These are phyloP conservation scores for Germaria angustata DNA, from an alignment of 2,888 invertebrate genomes.

Conservation along the genomic window DNA sequence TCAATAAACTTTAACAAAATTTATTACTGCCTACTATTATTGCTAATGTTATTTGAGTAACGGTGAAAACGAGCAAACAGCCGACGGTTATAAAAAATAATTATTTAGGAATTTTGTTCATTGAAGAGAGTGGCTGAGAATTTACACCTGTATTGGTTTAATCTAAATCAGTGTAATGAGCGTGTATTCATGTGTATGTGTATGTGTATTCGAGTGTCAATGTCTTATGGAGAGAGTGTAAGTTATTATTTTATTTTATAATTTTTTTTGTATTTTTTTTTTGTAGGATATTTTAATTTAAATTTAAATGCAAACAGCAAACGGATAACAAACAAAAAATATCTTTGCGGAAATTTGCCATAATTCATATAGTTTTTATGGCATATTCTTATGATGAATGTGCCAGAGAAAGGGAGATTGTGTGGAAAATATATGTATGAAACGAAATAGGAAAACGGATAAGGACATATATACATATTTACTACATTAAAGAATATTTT, in stretches of 20 bases:
- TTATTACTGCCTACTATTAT: background rate
- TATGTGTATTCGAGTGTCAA: background rate
- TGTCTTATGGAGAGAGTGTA: background rate
- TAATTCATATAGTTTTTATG: constrained; percentile 13
- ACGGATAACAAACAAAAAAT: background rate
- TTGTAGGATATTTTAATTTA: constrained; percentile 29
- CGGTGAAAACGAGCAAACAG: constrained; percentile 11
- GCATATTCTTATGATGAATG: background rate
- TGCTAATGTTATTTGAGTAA: background rate
- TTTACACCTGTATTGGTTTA: background rate
- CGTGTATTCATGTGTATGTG: background rate
- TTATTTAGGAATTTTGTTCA: background rate
- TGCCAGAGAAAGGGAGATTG: background rate
- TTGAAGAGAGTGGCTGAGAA: background rate
- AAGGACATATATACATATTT: too few species aligned
- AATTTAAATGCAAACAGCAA: constrained; percentile 2
- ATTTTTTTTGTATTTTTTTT: too few species aligned
- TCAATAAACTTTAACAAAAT: background rate
- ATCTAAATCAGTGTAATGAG: background rate
- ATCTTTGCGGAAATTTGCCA: constrained; percentile 18
- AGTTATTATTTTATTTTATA: background rate
- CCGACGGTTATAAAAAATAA: constrained; percentile 37
- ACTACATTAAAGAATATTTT: too few species aligned
- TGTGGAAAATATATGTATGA: background rate
- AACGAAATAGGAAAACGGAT: too few species aligned